These are phyloP conservation scores for Microplitis deprimator DNA, from an alignment of 2,888 invertebrate genomes.

Conservation along the genomic window DNA sequence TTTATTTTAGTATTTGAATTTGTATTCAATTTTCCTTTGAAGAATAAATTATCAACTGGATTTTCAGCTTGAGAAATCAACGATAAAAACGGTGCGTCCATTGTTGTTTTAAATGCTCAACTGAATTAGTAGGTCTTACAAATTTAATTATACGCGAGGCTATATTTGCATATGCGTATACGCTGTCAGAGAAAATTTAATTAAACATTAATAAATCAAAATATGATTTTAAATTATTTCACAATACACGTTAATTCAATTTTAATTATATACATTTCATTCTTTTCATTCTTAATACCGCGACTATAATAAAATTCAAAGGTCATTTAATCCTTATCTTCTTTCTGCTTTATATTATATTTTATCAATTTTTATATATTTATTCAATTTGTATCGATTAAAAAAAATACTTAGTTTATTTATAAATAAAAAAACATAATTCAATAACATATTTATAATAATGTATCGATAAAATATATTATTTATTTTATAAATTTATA, in stretches of 20 bases:
- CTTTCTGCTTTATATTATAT: neutral
- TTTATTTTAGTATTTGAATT: neutral
- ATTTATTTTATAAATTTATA: no score
- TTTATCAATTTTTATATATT: neutral
- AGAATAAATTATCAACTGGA: constrained; percentile 4
- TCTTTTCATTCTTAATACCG: neutral
- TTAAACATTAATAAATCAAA: no score
- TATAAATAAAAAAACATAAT: no score
- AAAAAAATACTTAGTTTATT: neutral
- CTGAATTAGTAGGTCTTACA: neutral
- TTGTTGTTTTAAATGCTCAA: constrained; percentile 1
- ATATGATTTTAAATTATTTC: neutral
- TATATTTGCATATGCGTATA: neutral
- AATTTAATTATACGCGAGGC: neutral
- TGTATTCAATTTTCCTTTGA: constrained; percentile 22
- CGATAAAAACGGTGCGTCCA: constrained; percentile 26
- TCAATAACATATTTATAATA: no score
- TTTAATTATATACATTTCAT: neutral
- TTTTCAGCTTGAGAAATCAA: constrained; percentile 16
- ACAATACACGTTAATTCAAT: neutral
- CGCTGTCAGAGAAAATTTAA: no score
- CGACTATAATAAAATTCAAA: neutral
- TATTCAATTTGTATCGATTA: neutral
- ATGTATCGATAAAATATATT: neutral
- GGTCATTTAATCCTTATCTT: constrained; percentile 4